Evolutionary conservation across 2,113 vertebrate genomes (phyloP).

Genomic region (Carassius carassius): DNA sequence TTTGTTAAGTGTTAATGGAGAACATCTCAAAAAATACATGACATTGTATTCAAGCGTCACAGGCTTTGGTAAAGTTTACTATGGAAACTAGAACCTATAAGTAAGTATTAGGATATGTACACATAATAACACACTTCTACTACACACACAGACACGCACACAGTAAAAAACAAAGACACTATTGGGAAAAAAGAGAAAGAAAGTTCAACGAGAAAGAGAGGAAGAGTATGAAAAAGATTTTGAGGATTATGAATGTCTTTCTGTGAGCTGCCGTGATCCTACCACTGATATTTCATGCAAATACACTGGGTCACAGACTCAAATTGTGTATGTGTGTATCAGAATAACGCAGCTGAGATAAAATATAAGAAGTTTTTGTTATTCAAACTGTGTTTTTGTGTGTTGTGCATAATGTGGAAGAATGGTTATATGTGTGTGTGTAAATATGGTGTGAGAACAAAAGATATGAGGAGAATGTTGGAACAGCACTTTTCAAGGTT

Average conservation of each 20-base stretch:
- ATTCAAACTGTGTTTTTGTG: neutral
- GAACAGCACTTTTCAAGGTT: slow-evolving; percentile 33
- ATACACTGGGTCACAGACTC: slow-evolving; percentile 12
- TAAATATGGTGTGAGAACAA: neutral
- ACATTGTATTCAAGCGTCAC: neutral
- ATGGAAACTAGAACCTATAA: neutral
- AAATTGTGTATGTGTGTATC: neutral
- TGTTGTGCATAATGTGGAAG: neutral
- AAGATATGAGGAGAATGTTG: neutral
- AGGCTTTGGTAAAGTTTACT: neutral
- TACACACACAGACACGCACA: neutral
- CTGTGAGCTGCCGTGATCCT: slow-evolving; percentile 3
- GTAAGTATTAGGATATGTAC: too few species aligned
- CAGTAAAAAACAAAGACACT: neutral
- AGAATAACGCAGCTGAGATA: neutral
- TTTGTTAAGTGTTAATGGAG: neutral
- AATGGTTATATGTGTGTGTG: neutral
- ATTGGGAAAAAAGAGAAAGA: neutral
- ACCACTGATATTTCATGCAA: slow-evolving; percentile 26
- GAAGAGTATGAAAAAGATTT: slow-evolving; percentile 8
- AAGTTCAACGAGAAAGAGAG: slow-evolving; percentile 16
- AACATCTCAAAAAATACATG: neutral
- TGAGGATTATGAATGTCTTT: slow-evolving; percentile 24
- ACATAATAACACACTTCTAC: neutral
- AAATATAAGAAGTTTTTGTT: neutral